Evolutionary conservation across 2,888 invertebrate genomes (phyloP).

Genomic region (Sipha maydis): DNA sequence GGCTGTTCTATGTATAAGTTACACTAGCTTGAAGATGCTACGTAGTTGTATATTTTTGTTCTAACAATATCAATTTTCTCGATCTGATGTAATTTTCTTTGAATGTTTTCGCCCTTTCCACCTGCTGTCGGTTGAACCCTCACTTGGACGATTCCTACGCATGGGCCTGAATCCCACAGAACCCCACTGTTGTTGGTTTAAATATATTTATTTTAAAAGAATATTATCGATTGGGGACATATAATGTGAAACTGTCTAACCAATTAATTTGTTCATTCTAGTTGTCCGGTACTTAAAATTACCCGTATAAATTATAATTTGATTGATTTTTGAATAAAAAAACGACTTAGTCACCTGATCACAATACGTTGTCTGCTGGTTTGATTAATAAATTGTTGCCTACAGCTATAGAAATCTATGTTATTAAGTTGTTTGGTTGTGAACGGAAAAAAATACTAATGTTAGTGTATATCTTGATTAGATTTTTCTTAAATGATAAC

Average conservation of each 20-base stretch:
- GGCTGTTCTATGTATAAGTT: too few species aligned
- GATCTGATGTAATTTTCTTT: too few species aligned
- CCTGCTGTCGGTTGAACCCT: too few species aligned
- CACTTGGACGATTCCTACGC: too few species aligned
- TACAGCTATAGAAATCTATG: background rate
- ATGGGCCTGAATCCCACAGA: too few species aligned
- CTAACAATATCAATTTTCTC: too few species aligned
- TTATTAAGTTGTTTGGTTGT: constrained; percentile 17
- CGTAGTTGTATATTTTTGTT: too few species aligned
- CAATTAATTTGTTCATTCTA: background rate
- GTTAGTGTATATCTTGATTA: background rate
- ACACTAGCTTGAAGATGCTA: too few species aligned
- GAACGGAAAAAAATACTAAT: background rate
- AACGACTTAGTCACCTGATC: background rate
- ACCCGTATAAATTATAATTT: background rate
- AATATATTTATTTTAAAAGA: background rate
- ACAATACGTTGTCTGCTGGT: background rate
- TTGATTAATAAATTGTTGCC: constrained; percentile 12
- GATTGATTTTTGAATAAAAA: background rate
- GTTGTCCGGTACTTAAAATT: background rate
- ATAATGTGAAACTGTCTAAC: background rate
- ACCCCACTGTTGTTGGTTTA: background rate
- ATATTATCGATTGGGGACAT: background rate
- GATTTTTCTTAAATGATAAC: background rate
- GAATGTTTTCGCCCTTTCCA: too few species aligned